Evolutionary conservation across 2,888 invertebrate genomes (phyloP).

Genomic region (Xestoiulus laeticollis): DNA sequence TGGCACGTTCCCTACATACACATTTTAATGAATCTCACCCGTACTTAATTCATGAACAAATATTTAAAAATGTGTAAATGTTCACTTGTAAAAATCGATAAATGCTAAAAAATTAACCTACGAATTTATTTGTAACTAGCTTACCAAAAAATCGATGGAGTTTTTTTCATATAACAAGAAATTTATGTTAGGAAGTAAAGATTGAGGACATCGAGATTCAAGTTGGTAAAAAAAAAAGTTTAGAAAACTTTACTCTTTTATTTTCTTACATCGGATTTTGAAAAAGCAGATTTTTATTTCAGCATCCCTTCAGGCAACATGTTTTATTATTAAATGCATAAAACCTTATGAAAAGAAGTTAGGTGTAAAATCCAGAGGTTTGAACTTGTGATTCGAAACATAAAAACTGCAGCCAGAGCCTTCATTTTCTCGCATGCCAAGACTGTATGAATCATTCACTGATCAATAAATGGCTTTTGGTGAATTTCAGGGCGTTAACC

Average conservation of each 20-base stretch:
- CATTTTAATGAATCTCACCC: too few relatives aligned
- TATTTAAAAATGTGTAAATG: too few relatives aligned
- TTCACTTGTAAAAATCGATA: too few relatives aligned
- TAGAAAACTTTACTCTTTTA: background rate
- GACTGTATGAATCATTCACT: background rate
- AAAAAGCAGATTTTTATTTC: background rate
- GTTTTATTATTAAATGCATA: background rate
- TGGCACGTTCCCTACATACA: too few relatives aligned
- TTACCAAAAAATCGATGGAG: too few relatives aligned
- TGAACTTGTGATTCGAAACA: slow-evolving; percentile 10
- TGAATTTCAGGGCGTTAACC: slow-evolving; percentile 9
- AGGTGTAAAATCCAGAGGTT: background rate
- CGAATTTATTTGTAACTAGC: too few relatives aligned
- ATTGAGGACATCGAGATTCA: background rate
- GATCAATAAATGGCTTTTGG: slow-evolving; percentile 13
- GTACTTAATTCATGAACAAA: too few relatives aligned
- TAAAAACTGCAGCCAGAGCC: background rate
- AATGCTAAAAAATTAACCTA: too few relatives aligned
- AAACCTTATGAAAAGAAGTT: background rate
- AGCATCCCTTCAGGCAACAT: background rate
- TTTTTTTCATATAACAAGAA: too few relatives aligned
- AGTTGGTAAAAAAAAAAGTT: background rate
- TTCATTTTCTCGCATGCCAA: background rate
- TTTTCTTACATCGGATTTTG: background rate
- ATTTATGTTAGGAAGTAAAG: background rate